Conservation (phyloP, 2,113 vertebrate species). For the Sander vitreus region DNA sequence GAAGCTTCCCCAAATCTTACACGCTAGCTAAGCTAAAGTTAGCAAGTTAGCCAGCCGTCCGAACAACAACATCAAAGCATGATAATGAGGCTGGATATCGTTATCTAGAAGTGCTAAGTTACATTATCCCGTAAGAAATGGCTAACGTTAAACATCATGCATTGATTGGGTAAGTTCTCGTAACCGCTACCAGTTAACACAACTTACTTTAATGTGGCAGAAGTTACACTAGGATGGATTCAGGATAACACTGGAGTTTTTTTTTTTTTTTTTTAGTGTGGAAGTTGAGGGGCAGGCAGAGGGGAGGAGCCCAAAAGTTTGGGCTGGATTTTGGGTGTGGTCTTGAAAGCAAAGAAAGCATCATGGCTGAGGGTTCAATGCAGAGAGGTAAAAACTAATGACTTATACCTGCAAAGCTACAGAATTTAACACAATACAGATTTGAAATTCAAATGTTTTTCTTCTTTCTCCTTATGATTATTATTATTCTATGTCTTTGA, state of each 20-base stretch:
- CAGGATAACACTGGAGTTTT: conserved; percentile 23
- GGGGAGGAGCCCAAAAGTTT: conserved; percentile 60
- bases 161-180: accelerated
- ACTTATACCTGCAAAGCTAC: too few species aligned
- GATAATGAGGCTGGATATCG: conserved; percentile 36
- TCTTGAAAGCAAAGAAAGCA: not conserved
- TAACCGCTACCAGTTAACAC: not conserved
- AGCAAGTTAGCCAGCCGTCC: conserved; percentile 59
- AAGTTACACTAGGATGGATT: conserved; percentile 33
- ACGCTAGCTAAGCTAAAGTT: conserved; percentile 66
- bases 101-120: too few species aligned
- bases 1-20: not conserved
- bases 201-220: conserved; percentile 62
- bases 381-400: too few species aligned
- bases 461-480: too few species aligned
- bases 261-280: conserved; percentile 42
- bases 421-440: too few species aligned
- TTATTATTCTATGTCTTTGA: too few species aligned
- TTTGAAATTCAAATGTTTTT: too few species aligned
- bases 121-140: accelerated
- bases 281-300: conserved; percentile 43
- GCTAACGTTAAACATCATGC: not conserved
- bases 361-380: not conserved
- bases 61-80: conserved; percentile 59
- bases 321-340: conserved; percentile 1